A percentile compares a stretch with the other conserved stretches of the same genome.
Conservation (phyloP, 1,140 invertebrate species). For the Hyphantria cunea region DNA sequence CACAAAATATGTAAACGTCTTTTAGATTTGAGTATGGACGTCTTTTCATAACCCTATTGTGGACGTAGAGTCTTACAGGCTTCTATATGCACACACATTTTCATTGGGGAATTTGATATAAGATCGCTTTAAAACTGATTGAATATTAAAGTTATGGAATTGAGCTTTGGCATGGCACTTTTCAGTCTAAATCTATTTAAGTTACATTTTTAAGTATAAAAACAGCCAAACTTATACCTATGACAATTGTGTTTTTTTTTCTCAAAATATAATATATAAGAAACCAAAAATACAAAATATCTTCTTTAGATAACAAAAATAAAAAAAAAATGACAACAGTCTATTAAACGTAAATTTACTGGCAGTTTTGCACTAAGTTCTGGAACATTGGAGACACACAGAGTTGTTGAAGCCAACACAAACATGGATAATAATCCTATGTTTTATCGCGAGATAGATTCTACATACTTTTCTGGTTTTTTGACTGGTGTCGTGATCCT, state of each 20-base stretch:
- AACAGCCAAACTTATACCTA: constrained; percentile 29
- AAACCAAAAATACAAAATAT: constrained; percentile 34
- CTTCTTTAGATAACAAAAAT: constrained; percentile 31
- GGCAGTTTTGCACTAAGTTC: constrained; percentile 31
- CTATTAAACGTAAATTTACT: constrained; percentile 33
- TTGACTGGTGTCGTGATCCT: constrained; percentile 23
- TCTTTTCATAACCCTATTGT: no score
- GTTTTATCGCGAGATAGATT: constrained; percentile 28
- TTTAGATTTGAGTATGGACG: no score
- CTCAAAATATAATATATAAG: constrained; percentile 34
- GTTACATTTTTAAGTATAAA: no score
- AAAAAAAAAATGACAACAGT: constrained; percentile 32
- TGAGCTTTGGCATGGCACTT: no score
- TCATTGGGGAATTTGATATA: no score
- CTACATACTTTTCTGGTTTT: constrained; percentile 24
- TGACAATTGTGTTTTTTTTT: constrained; percentile 20
- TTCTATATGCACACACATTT: no score
- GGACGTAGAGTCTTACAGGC: no score
- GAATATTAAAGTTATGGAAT: no score
- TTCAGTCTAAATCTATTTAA: no score
- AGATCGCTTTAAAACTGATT: no score
- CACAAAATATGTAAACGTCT: no score
- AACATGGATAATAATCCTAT: constrained; percentile 32
- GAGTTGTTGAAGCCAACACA: constrained; percentile 33
- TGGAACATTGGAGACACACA: constrained; percentile 33